Evolutionary conservation across 2,797 vertebrate species (phyloP).

Genomic region (Hypotaenidia okinawae): DNA sequence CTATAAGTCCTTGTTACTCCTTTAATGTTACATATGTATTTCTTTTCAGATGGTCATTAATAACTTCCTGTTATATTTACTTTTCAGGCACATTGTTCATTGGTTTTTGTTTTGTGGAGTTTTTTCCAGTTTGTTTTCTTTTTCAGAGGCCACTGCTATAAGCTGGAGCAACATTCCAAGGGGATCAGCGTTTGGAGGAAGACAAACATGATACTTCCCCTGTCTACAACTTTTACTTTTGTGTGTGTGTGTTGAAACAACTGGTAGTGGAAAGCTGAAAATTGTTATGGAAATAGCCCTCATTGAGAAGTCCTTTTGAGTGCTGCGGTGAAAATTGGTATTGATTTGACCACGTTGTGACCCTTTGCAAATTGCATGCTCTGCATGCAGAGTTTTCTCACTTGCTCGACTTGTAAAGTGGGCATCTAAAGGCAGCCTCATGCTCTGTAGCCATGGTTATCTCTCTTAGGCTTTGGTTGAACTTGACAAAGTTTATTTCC

Average conservation of each 20-base stretch:
- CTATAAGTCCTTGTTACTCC: no score
- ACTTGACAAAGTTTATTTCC: neutral
- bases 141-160: neutral
- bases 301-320: constrained; percentile 5
- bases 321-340: constrained; percentile 25
- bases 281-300: constrained; percentile 20
- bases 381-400: neutral
- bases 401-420: neutral
- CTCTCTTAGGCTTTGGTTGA: neutral
- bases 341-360: constrained; percentile 35
- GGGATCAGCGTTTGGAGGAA: neutral
- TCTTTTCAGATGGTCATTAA: neutral
- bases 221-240: neutral
- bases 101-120: no score
- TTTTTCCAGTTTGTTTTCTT: neutral
- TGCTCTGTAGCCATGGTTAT: neutral
- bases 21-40: neutral
- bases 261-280: constrained; percentile 9
- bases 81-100: neutral
- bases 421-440: neutral
- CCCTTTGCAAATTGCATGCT: neutral
- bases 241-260: neutral
- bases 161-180: neutral
- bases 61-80: neutral
- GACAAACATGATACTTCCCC: neutral